A percentile compares a stretch with the other conserved stretches of the same genome.
Evolutionary conservation across 1,140 invertebrate species (phyloP).

Genomic region (Hycleus phaleratus): DNA sequence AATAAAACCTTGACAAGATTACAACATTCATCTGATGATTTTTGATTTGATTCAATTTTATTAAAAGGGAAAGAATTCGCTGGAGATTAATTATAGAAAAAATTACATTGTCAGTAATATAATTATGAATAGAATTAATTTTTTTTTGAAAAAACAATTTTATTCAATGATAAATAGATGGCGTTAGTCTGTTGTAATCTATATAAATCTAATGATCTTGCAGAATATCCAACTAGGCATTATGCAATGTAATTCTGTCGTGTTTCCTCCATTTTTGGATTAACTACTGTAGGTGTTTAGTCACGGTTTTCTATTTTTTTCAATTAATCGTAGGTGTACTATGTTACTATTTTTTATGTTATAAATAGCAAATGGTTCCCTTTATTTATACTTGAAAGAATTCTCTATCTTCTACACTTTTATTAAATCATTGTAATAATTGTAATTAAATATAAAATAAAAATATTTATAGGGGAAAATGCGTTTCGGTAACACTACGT

Average conservation of each 20-base stretch:
- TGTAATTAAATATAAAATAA: not conserved
- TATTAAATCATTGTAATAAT: no score
- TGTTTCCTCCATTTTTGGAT: constrained; percentile 13
- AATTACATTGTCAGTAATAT: no score
- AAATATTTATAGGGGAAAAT: not conserved
- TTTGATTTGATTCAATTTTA: constrained; percentile 12
- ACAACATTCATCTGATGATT: constrained; percentile 6
- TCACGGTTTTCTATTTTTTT: no score
- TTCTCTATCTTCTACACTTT: no score
- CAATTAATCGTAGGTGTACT: no score
- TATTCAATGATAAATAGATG: no score
- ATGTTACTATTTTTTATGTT: no score
- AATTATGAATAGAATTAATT: no score
- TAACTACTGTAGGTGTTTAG: not conserved
- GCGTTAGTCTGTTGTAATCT: no score
- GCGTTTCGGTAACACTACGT: not conserved
- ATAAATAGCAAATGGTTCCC: not conserved
- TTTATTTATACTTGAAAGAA: no score
- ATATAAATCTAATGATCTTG: no score
- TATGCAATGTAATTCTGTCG: constrained; percentile 13
- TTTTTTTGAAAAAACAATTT: not conserved
- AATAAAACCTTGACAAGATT: constrained; percentile 17
- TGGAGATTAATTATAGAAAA: no score
- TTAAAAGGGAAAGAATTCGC: constrained; percentile 4
- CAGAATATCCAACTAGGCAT: not conserved